Conservation (phyloP, 2,797 vertebrate genomes). For the Etheostoma perlongum region DNA sequence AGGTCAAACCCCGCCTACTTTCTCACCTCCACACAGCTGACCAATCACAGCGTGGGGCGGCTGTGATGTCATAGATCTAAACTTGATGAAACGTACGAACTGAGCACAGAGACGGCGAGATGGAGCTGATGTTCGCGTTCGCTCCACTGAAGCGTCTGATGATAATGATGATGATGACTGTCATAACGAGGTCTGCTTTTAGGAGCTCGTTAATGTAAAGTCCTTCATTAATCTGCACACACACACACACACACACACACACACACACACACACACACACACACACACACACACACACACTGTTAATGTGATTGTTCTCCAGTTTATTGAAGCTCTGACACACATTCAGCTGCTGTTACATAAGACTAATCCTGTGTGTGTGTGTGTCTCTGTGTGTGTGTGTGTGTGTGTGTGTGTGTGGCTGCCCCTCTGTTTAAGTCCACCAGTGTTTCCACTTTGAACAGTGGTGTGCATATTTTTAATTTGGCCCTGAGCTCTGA, state of each 20-base stretch:
- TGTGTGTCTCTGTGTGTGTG: neutral
- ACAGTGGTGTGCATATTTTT: neutral
- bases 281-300: slow-evolving; percentile 39
- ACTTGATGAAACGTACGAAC: too few species aligned
- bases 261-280: slow-evolving; percentile 25
- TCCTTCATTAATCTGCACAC: slow-evolving; percentile 51
- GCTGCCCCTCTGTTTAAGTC: too few species aligned
- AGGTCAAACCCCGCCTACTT: too few species aligned
- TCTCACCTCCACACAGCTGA: neutral
- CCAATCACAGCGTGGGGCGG: neutral
- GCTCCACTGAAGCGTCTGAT: slow-evolving; percentile 39
- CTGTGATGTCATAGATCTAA: slow-evolving; percentile 6
- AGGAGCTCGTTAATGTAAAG: slow-evolving; percentile 54
- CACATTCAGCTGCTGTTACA: slow-evolving; percentile 65
- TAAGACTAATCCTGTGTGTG: slow-evolving; percentile 64
- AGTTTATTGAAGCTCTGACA: slow-evolving; percentile 63
- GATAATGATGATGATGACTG: slow-evolving; percentile 44
- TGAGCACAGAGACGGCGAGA: too few species aligned
- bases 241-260: slow-evolving; percentile 29
- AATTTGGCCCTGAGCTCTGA: neutral
- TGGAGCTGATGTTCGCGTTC: neutral
- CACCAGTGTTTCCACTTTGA: too few species aligned
- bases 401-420: too few species aligned
- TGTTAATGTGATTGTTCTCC: slow-evolving; percentile 73
- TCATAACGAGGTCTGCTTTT: slow-evolving; percentile 56